These are phyloP conservation scores for Oplegnathus fasciatus DNA, from an alignment of 2,113 vertebrate genomes.

Conservation along the genomic window DNA sequence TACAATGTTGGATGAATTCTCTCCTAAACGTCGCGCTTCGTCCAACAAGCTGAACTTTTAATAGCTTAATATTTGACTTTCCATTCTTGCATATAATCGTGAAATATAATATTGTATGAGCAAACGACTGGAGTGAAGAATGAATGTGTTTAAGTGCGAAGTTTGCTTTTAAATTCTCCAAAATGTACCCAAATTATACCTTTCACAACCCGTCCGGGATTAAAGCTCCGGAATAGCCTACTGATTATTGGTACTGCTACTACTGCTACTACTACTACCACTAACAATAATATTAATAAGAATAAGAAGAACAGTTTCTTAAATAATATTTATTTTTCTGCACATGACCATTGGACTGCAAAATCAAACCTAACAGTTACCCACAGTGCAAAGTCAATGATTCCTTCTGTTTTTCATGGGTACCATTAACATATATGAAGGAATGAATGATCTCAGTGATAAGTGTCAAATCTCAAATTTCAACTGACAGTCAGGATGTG, in stretches of 20 bases:
- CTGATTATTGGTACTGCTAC: too few relatives aligned
- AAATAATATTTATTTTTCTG: not conserved
- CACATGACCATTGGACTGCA: not conserved
- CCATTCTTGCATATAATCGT: not conserved
- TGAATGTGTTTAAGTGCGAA: not conserved
- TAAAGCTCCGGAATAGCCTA: not conserved
- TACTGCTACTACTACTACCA: too few relatives aligned
- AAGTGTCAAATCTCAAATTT: slow-evolving; percentile 9
- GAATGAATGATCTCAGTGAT: not conserved
- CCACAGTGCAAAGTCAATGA: not conserved
- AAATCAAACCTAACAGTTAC: not conserved
- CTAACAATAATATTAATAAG: not conserved
- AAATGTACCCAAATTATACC: too few relatives aligned
- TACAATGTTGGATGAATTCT: not conserved
- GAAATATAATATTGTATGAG: not conserved
- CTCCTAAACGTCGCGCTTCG: not conserved
- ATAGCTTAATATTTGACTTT: rapidly evolving
- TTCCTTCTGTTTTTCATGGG: not conserved
- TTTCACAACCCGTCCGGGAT: too few relatives aligned
- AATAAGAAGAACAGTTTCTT: not conserved
- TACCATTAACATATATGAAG: not conserved
- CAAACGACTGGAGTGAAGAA: not conserved
- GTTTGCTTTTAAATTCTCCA: not conserved
- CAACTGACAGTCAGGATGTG: not conserved
- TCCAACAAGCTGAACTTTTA: not conserved